Percentiles rank a stretch among this genome's conserved stretches.
Conservation (phyloP, 2,888 invertebrate genomes). For the Colletes collaris region DNA sequence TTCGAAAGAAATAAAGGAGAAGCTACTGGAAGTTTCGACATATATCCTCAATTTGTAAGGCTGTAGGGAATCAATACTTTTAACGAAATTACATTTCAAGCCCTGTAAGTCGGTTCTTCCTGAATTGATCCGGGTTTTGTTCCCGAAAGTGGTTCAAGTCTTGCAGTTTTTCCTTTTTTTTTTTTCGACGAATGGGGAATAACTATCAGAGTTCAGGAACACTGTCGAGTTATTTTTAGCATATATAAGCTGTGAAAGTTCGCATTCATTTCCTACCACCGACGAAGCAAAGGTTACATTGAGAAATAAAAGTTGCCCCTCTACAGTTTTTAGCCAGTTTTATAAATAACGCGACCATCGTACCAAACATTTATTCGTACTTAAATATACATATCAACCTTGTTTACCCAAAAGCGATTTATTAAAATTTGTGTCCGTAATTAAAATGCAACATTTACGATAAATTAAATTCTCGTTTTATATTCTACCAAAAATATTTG, state of each 20-base stretch:
- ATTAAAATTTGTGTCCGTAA: no score
- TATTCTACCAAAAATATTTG: no score
- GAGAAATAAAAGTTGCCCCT: no score
- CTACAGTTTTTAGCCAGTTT: no score
- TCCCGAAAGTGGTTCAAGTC: background rate
- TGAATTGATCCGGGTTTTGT: constrained; percentile 7
- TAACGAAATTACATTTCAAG: constrained; percentile 52
- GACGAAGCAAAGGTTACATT: no score
- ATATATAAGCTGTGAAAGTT: background rate
- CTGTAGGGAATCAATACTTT: constrained; percentile 47
- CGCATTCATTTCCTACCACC: no score
- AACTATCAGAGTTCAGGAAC: background rate
- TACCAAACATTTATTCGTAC: no score
- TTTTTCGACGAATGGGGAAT: background rate
- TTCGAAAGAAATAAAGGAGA: background rate
- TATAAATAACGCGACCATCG: no score
- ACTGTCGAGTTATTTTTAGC: background rate
- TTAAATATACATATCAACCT: no score
- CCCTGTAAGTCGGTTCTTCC: constrained; percentile 8
- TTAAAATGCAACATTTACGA: no score
- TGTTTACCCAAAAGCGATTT: no score
- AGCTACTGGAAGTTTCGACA: background rate
- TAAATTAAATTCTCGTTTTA: no score
- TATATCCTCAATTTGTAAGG: constrained; percentile 6
- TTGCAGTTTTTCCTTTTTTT: constrained; percentile 1